These are phyloP conservation scores for Lomographa bimaculata DNA, from an alignment of 2,888 invertebrate genomes.

Conservation along the genomic window DNA sequence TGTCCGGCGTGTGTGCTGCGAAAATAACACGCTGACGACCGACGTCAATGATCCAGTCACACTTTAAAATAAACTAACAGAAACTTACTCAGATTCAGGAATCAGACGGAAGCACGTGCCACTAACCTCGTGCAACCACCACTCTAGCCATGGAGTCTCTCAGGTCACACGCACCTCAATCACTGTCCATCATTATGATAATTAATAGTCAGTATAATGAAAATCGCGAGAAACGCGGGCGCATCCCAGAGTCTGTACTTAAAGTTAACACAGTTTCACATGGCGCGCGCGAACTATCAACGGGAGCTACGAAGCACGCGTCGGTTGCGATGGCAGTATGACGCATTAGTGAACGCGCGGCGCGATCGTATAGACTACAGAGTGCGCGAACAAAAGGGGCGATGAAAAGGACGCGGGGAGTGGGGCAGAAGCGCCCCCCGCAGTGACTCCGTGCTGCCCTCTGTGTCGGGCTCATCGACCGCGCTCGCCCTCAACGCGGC, in stretches of 20 bases:
- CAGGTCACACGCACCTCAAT: conserved; percentile 60
- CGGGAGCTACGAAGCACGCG: conserved; percentile 55
- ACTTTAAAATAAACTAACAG: conserved; percentile 74
- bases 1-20: conserved; percentile 55
- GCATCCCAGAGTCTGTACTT: conserved; percentile 37
- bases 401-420: conserved; percentile 54
- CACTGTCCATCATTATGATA: conserved; percentile 59
- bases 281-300: conserved; percentile 70
- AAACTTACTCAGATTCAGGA: conserved; percentile 69
- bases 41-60: conserved; percentile 62
- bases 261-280: conserved; percentile 75
- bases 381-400: conserved; percentile 70
- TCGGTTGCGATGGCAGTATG: conserved; percentile 70
- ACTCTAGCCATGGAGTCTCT: conserved; percentile 42
- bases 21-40: conserved; percentile 70
- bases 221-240: neutral
- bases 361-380: conserved; percentile 55
- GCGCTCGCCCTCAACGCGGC: conserved; percentile 72
- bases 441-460: conserved; percentile 72
- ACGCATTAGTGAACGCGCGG: conserved; percentile 83
- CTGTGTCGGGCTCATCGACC: conserved; percentile 81
- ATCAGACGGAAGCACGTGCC: conserved; percentile 65
- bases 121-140: conserved; percentile 59
- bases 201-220: neutral
- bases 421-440: conserved; percentile 54